Base-by-base conservation (phyloP, 2,797 vertebrate genomes). In the Melanotaenia trifasciata region DNA sequence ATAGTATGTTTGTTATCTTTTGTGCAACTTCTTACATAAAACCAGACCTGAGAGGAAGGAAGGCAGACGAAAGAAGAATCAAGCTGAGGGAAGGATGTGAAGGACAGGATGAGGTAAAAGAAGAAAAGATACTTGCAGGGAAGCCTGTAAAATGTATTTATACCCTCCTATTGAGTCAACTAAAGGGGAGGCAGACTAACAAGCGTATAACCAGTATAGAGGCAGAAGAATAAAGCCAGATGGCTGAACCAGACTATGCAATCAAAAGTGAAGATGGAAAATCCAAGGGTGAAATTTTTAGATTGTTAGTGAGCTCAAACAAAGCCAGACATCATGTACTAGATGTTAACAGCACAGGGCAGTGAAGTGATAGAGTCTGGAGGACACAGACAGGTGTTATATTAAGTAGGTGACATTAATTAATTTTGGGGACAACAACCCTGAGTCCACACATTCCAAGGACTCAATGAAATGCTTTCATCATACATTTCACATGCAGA, bases 71-170 rank as follows among this genome's bases (percentile, higher is more conserved):
- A 86, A 89, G 81, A 84, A 85, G 86, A 89, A 90, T 87, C 58
- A 33, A 80, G 79, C 32, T 1, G 5, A 77, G 71, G 86, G 85
- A 88, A 91, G 87, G 90, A 92, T 87, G 83, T 88, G 77, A 89
- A 88, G 83, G 72, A 90, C 89, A 90, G 89, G 92, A 92, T 81
- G 87, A 88, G 80, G 79, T 76, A 75, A 78, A 89, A 74, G 59
- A 67, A 5, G 0, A 64, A 89, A 84, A 79, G 74, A 83, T 80
- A 79, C 72, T 77, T 72, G 65, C 56, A 86, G 84, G 89, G 74
- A 89, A 87, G 61, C 67, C 71, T 87, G 80, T 87, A 79, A 86
- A 89, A 85, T 67, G 84, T 92, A 91, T 93, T 92, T 89, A 87
- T 90, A 91, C 79, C 32, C 70, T 73, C 63, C 70, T 58, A 71